Base-by-base conservation (phyloP, 2,113 vertebrate species). In the Sorex araneus region DNA sequence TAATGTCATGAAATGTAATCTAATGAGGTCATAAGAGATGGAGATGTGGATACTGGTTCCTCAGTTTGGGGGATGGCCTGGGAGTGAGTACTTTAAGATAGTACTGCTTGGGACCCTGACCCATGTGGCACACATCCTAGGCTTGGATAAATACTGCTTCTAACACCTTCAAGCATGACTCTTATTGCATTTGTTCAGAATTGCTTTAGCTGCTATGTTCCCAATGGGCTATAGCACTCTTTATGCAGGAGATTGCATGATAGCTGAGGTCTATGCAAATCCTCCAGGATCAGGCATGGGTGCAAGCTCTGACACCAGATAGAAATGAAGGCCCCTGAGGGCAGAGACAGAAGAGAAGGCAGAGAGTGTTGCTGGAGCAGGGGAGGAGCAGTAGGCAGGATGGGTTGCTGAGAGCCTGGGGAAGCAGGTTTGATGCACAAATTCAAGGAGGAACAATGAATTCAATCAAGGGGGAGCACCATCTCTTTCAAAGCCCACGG, bases 1-100 rank as follows among this genome's bases (percentile, higher is more conserved):
- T 45, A 75, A 83, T 88, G 81, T 43, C 88, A 88, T 76, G 60
- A 88, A 11, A 84, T 45, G 66, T 47, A 28, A 71, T 2, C 8
- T 73, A 13, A 73, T 45, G 43, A 70, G 27, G 27, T 66, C 73
- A 25, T 77, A 45, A 43, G n/a, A 82, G 84, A 89, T 28, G 28
- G n/a, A 85, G 83, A 87, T 28, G 16, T 10, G 5, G 4, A 47
- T n/a, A 28, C 64, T 81, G 32, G 50, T 69, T 30, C 13, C 36
- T 87, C 57, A 30, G 2, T 84, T 91, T 87, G 78, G 5, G 3
- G 0, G 70, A 67, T 43, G 34, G 36, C 43, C 11, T 3, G 43
- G 63, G 32, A 71, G 66, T 63, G 43, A 45, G 34, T 36, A 57
- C 23, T 63, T 84, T 66, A 28, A 75, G 36, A 3, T 27, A 75